Conservation (phyloP, 2,888 invertebrate genomes). For the Drosophila nr. perissopoda region DNA sequence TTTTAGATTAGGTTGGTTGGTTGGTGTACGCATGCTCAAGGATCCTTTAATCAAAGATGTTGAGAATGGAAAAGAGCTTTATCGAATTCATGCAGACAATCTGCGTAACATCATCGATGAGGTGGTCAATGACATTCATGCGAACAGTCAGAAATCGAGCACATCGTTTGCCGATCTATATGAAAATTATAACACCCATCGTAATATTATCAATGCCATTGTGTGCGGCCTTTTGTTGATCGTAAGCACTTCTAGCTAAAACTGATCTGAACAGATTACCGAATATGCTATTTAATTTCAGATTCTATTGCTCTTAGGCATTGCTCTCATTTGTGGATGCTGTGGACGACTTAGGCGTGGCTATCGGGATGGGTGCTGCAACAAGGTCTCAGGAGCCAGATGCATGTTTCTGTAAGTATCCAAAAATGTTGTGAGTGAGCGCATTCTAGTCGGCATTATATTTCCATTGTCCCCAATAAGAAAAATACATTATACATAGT, state of each 20-base stretch:
- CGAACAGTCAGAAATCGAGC: conserved; percentile 27
- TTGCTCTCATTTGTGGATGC: conserved; percentile 49
- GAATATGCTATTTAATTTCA: conserved; percentile 1
- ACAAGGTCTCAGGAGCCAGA: conserved; percentile 50
- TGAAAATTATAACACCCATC: conserved; percentile 46
- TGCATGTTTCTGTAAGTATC: conserved; percentile 54
- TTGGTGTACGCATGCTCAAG: not conserved
- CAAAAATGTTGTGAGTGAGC: not conserved
- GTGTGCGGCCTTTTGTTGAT: conserved; percentile 42
- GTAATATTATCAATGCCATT: conserved; percentile 36
- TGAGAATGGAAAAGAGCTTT: conserved; percentile 23
- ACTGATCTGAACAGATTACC: not conserved
- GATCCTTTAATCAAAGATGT: conserved; percentile 22
- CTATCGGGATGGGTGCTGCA: conserved; percentile 54
- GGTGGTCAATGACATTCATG: conserved; percentile 46
- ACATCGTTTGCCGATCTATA: conserved; percentile 55
- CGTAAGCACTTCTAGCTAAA: conserved; percentile 31
- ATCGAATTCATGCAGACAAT: conserved; percentile 25
- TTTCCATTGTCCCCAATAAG: no score
- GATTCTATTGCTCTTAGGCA: conserved; percentile 40
- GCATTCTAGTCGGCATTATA: not conserved
- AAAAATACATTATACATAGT: not conserved
- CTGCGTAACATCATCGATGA: conserved; percentile 49
- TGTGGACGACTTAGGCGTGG: conserved; percentile 51
- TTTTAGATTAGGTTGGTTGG: no score